Evolutionary conservation across 2,113 vertebrate species (phyloP).

Genomic region (Phrynocephalus versicolor): DNA sequence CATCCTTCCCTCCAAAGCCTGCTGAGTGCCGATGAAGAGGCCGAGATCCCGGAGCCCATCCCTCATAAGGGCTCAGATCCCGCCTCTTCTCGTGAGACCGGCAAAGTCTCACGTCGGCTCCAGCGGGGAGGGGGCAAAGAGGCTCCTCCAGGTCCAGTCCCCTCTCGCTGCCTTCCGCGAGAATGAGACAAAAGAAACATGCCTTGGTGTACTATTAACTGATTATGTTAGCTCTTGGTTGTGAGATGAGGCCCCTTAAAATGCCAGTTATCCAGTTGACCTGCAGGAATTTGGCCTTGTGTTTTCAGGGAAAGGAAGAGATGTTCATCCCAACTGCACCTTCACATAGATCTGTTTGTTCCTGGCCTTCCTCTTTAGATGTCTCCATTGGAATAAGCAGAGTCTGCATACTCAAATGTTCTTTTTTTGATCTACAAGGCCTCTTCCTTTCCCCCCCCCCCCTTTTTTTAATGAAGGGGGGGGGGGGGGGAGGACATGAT

Average conservation of each 20-base stretch:
- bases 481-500: constrained; percentile 30
- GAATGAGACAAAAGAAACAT: constrained; percentile 10
- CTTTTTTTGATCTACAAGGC: constrained; percentile 48
- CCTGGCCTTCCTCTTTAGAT: constrained; percentile 50
- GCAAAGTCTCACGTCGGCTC: too few species aligned
- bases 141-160: too few species aligned
- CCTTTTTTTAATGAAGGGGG: background rate
- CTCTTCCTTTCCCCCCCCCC: constrained; percentile 26
- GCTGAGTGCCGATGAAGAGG: too few species aligned
- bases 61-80: too few species aligned
- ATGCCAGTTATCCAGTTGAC: background rate
- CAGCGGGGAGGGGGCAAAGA: too few species aligned
- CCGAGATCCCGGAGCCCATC: too few species aligned
- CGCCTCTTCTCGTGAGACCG: too few species aligned
- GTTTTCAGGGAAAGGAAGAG: background rate
- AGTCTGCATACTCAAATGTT: constrained; percentile 47
- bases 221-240: background rate
- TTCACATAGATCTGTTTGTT: constrained; percentile 33
- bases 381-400: constrained; percentile 36
- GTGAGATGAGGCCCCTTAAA: background rate
- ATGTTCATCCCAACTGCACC: background rate
- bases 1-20: too few species aligned
- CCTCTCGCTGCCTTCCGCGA: too few species aligned
- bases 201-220: constrained; percentile 19
- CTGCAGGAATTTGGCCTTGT: background rate